A percentile compares a stretch with the other conserved stretches of the same genome.
phyloP scores from a whole-genome alignment of 1,140 invertebrate species.

The Ips nitidus region DNA sequence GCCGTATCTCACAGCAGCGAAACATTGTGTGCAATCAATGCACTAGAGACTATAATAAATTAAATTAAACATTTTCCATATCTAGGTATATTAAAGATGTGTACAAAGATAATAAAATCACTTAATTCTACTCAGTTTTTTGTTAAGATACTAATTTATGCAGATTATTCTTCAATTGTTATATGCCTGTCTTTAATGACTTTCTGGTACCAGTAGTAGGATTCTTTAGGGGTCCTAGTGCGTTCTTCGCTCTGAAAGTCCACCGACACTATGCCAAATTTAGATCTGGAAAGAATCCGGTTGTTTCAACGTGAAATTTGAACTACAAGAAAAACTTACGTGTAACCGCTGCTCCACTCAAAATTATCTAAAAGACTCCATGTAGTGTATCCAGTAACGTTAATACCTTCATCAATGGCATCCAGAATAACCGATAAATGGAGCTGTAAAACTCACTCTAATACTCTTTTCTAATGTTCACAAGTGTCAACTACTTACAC shows the following conservation, averaged over 20 bases:
- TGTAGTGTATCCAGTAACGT: conserved; percentile 9
- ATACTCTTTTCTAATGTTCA: no score
- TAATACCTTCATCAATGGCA: conserved; percentile 13
- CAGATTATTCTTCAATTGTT: no score
- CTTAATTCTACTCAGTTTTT: no score
- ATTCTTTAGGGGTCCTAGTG: conserved; percentile 69
- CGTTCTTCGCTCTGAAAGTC: conserved; percentile 68
- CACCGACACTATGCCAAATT: conserved; percentile 61
- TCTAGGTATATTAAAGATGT: no score
- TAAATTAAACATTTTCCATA: no score
- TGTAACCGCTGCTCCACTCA: conserved; percentile 15
- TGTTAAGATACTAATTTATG: no score
- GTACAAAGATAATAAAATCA: no score
- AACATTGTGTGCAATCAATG: no score
- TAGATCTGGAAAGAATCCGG: not conserved
- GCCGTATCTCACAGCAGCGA: no score
- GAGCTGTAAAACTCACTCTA: not conserved
- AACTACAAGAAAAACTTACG: not conserved
- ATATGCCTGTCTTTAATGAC: conserved; percentile 38
- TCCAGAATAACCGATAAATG: conserved; percentile 10
- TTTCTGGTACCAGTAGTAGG: conserved; percentile 56
- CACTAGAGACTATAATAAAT: no score
- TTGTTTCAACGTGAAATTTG: not conserved
- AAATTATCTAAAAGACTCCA: conserved; percentile 23
- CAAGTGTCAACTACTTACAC: conserved; percentile 11